Evolutionary conservation across 2,113 vertebrate species (phyloP).

Genomic region (Cyrtonyx montezumae): DNA sequence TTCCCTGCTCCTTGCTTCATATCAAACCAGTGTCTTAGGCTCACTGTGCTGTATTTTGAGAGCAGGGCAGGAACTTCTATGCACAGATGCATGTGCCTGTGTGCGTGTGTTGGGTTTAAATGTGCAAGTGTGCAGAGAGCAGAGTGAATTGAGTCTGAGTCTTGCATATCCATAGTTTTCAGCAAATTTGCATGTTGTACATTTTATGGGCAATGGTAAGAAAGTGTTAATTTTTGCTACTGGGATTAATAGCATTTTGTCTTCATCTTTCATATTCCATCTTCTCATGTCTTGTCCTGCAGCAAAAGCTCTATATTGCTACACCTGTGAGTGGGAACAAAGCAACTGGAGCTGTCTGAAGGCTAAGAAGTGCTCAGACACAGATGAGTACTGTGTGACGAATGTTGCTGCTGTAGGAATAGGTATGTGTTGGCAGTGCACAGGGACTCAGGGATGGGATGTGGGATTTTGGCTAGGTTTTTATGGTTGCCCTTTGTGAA

Average conservation of each 20-base stretch:
- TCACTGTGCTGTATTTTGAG: background rate
- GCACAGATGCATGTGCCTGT: background rate
- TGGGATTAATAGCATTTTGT: background rate
- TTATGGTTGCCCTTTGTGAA: background rate
- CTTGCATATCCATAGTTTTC: background rate
- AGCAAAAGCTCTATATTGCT: conserved; percentile 53
- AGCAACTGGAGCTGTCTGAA: conserved; percentile 65
- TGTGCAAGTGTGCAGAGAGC: rapidly evolving
- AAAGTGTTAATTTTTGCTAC: background rate
- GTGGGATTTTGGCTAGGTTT: background rate
- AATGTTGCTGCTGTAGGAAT: conserved; percentile 31
- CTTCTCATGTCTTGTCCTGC: background rate
- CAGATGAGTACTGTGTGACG: conserved; percentile 51
- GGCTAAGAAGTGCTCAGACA: background rate
- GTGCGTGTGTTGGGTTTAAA: background rate
- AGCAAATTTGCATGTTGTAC: rapidly evolving
- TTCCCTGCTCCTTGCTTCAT: background rate
- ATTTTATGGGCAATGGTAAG: background rate
- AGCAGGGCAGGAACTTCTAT: rapidly evolving
- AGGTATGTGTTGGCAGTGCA: background rate
- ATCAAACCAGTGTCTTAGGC: background rate
- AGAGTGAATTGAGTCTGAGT: background rate
- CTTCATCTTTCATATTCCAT: background rate
- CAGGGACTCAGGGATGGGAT: background rate
- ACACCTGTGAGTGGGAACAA: conserved; percentile 39